Evolutionary conservation across 2,113 vertebrate genomes (phyloP), one percentile per base, ranked within the genome.

Genomic region (Tamias sibiricus): DNA sequence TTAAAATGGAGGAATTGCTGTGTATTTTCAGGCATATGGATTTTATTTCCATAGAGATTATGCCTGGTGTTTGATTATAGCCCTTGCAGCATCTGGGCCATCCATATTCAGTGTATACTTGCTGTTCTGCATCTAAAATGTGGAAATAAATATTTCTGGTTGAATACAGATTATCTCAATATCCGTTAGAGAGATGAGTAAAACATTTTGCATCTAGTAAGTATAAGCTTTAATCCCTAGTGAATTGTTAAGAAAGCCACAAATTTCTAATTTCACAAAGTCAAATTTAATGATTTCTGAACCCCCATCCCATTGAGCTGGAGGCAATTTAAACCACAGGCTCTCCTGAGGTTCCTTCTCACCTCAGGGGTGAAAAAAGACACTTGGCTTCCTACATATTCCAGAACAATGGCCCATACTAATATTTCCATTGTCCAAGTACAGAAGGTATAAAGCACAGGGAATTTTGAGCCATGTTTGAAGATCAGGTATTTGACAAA

Each of bases 71-170:
- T 93, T 81, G 8, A 85, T 64, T 47, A 47, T 17, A 72, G 8
- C 0, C 1, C 6, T 17, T 8, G 68, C 1, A 26, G 7, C 8
- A 84, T n/a, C 17, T n/a, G 5, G 11, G 3, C 2, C 11, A 69
- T 77, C 68, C 12, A 54, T 57, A 54, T 20, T 80, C 42, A 87
- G 44, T 71, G 19, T 24, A 49, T 4, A 24, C 22, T 49, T 79
- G 16, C 5, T 64, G 14, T 30, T 87, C 74, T 69, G 26, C 35
- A 71, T 72, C 54, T 91, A 80, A 19, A 79, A 74, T 83, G 20
- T 40, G 7, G 8, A 90, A 64, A 14, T n/a, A 1, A 71, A 95
- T 64, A 49, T 13, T 88, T 69, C 40, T 57, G 4, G 20, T 54
- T 10, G 8, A 86, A 32, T 22, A 44, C n/a, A 85, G 40, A 69